phyloP scores from a whole-genome alignment of 2,113 vertebrate genomes.

The Pseudopipra pipra region DNA sequence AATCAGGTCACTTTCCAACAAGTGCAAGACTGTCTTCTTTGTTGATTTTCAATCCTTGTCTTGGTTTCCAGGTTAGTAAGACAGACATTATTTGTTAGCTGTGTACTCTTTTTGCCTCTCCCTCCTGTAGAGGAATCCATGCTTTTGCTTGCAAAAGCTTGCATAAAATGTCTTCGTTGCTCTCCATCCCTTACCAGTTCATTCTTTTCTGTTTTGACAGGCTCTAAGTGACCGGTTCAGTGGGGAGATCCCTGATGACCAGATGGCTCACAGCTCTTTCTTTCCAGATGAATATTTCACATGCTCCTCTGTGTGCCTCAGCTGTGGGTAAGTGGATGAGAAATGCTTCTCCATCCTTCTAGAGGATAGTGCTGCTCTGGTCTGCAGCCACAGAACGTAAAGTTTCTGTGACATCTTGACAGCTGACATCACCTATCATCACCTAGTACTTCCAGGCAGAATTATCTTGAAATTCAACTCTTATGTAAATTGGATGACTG shows the following conservation, averaged over 20 bases:
- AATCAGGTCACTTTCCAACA: background rate
- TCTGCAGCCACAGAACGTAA: background rate
- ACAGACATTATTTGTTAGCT: background rate
- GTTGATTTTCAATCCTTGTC: background rate
- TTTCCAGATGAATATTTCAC: slow-evolving; percentile 99
- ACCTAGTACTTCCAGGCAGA: background rate
- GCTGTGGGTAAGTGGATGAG: slow-evolving; percentile 88
- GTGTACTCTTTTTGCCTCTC: background rate
- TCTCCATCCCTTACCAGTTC: background rate
- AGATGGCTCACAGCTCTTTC: slow-evolving; percentile 93
- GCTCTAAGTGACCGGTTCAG: slow-evolving; percentile 95
- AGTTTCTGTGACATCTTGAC: background rate
- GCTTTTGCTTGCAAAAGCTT: background rate
- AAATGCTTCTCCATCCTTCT: background rate
- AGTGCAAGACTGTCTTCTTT: background rate
- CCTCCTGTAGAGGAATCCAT: background rate
- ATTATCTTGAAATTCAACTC: background rate
- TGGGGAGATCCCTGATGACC: slow-evolving; percentile 92
- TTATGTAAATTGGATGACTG: background rate
- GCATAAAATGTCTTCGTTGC: background rate
- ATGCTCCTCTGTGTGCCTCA: slow-evolving; percentile 93
- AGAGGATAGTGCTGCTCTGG: background rate
- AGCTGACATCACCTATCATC: background rate
- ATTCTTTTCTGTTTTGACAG: slow-evolving; percentile 64
- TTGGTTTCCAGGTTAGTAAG: background rate